phyloP scores from a whole-genome alignment of 2,113 vertebrate genomes.

The Arenaria interpres region DNA sequence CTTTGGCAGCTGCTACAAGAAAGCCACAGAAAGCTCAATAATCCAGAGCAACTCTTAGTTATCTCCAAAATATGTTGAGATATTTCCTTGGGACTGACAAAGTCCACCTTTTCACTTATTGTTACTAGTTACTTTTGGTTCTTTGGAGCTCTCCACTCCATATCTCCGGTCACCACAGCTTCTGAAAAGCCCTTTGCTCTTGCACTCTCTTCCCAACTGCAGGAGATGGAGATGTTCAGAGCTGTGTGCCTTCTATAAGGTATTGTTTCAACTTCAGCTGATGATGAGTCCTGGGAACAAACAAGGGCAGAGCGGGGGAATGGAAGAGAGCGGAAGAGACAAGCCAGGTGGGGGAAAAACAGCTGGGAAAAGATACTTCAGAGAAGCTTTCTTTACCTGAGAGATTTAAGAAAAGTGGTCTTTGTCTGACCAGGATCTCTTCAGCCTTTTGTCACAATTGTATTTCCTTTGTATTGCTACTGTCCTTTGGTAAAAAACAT shows the following conservation, averaged over 20 bases:
- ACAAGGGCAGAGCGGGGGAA: neutral
- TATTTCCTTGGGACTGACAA: neutral
- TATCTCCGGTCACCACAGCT: neutral
- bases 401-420: neutral
- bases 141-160: neutral
- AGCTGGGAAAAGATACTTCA: neutral
- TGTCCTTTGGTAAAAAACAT: neutral
- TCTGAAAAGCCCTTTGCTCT: neutral
- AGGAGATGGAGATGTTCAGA: neutral
- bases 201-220: neutral
- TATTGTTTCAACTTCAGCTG: neutral
- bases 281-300: neutral
- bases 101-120: neutral
- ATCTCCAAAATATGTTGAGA: neutral
- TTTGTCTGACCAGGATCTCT: neutral
- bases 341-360: neutral
- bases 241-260: rapidly evolving
- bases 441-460: neutral
- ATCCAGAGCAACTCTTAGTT: neutral
- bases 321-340: neutral
- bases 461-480: neutral
- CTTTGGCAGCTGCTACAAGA: neutral
- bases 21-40: neutral
- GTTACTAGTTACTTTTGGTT: neutral
- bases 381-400: neutral